phyloP scores from a whole-genome alignment of 2,888 invertebrate genomes.

The Phaedon cochleariae region DNA sequence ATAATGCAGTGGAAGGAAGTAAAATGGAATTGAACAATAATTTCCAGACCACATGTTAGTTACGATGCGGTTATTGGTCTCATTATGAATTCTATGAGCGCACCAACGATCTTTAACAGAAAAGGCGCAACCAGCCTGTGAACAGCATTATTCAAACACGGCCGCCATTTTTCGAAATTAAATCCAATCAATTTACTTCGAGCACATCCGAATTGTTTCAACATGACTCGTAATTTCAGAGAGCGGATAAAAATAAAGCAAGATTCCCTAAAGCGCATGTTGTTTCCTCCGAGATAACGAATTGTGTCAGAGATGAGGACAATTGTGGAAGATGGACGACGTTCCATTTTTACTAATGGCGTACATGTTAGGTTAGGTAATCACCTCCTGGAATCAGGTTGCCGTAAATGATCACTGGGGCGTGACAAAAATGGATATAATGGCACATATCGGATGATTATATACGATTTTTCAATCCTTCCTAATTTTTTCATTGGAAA shows the following conservation, averaged over 20 bases:
- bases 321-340: neutral
- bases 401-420: neutral
- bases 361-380: neutral
- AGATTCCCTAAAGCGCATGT: constrained; percentile 30
- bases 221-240: constrained; percentile 33
- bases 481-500: neutral
- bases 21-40: neutral
- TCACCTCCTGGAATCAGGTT: neutral
- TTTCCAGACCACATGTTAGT: constrained; percentile 16
- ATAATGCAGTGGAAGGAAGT: neutral
- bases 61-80: constrained; percentile 22
- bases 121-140: constrained; percentile 18
- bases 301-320: constrained; percentile 10
- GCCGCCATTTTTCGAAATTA: constrained; percentile 28
- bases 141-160: constrained; percentile 29
- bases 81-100: constrained; percentile 22
- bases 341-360: neutral
- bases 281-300: constrained; percentile 27
- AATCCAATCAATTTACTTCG: constrained; percentile 17
- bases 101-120: neutral
- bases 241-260: constrained; percentile 31
- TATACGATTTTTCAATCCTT: neutral
- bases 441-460: neutral
- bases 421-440: neutral
- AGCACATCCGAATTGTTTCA: constrained; percentile 30